Evolutionary conservation across 2,797 vertebrate genomes (phyloP).

Genomic region (Phataginus tetradactyla): DNA sequence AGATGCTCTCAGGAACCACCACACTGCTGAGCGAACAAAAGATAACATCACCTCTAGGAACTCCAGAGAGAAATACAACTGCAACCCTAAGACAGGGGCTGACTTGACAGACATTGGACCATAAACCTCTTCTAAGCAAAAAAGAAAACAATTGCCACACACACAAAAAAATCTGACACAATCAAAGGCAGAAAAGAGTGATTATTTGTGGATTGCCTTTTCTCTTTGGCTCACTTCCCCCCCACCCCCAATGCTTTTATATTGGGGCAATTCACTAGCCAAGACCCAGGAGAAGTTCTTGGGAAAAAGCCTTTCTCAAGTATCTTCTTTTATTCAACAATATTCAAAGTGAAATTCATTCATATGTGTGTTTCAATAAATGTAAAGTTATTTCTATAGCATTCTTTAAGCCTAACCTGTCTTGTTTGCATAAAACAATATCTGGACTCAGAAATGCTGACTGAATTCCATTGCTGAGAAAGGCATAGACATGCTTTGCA

Average conservation of each 20-base stretch:
- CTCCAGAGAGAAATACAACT: slow-evolving; percentile 86
- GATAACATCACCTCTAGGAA: slow-evolving; percentile 89
- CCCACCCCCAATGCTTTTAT: slow-evolving; percentile 66
- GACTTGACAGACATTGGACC: slow-evolving; percentile 83
- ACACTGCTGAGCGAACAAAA: slow-evolving; percentile 89
- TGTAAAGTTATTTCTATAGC: neutral
- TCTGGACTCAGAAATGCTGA: slow-evolving; percentile 49
- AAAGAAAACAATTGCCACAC: slow-evolving; percentile 80
- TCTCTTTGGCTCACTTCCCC: slow-evolving; percentile 65
- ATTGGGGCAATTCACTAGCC: slow-evolving; percentile 80
- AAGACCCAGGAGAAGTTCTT: slow-evolving; percentile 72
- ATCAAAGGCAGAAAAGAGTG: slow-evolving; percentile 82
- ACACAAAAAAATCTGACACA: slow-evolving; percentile 82
- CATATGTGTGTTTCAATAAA: slow-evolving; percentile 46
- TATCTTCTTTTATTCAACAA: slow-evolving; percentile 67
- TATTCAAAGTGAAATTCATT: slow-evolving; percentile 77
- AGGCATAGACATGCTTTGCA: slow-evolving; percentile 55
- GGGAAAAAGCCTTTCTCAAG: slow-evolving; percentile 54
- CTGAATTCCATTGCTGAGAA: slow-evolving; percentile 49
- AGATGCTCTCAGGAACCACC: slow-evolving; percentile 95
- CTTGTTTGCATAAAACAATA: slow-evolving; percentile 54
- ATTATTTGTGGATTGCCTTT: slow-evolving; percentile 83
- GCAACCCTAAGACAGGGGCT: slow-evolving; percentile 82
- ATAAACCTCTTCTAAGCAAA: slow-evolving; percentile 85
- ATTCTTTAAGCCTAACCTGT: neutral